Base-by-base conservation (phyloP, 1,140 invertebrate species). In the Phenacoccus solenopsis region DNA sequence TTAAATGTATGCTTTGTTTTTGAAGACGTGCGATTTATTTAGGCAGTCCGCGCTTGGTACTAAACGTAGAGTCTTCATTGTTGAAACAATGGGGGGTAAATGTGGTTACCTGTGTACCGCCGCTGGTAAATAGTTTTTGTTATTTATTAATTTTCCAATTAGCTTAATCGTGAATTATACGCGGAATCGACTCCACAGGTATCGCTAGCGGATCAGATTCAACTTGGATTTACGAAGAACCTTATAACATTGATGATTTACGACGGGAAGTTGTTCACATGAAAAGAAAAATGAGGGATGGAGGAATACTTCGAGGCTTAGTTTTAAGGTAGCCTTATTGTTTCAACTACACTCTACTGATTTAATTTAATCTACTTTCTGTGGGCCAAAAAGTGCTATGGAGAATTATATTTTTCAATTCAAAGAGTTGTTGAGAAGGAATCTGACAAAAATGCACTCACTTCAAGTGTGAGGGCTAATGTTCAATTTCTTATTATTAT, bases 31-130 rank as follows among this genome's bases (percentile, higher is more conserved):
- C 16, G 71, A 71, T 16, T 49, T 71, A 12, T 69, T 71, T 21
- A 71, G 71, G 30, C 71, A 71, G 25, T 71, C 71, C 5, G 68
- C 71, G 1, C 56, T 69, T 28, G 71, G 71, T 16, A 68, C 68
- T 27, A 64, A 27, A 9, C 67, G 67, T 12, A 68, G 71, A 68
- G 68, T 69, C 0, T 71, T 71, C 28, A 32, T 71, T 1, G 71
- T 71, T 49, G 71, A 71, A 67, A 27, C 69, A 10, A 28, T 69
- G 25, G 71, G 71, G 1, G 68, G 68, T 24, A 28, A 35, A 7
- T 71, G 71, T 24, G 71, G 71, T 7, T 71, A 71, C 27, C 49
- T 71, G 28, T 59, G 38, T 13, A 35, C 70, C 1, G 57, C 68
- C 28, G 32, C 67, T 9, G 71, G 71, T 69, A 12, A 4, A 16